Base-by-base conservation (phyloP, 2,888 invertebrate species). In the Rhimphoctona megacephalus region DNA sequence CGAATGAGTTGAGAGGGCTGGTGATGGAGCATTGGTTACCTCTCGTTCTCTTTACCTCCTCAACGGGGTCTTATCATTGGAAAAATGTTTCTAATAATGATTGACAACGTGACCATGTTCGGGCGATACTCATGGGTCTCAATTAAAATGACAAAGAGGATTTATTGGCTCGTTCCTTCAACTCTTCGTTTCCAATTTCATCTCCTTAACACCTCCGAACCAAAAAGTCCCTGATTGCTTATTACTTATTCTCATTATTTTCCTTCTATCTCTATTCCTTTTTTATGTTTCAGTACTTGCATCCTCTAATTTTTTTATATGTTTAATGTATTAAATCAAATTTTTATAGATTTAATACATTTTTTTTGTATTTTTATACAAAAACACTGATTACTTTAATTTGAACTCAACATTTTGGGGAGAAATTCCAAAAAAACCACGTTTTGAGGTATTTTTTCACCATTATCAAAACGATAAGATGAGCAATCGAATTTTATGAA, bases 51-150 rank as follows among this genome's bases (percentile, higher is more conserved):
- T 70, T 69, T 61, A 57, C 22, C 57, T 77, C 46, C 22, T 17
- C 22, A 36, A 30, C 43, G 64, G 88, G 79, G 78, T 78, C 86
- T 90, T 88, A 90, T 91, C 89, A 92, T 92, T 92, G 92, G 91
- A 93, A 92, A 92, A 90, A 88, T 90, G 88, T 90, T 90, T 89
- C 73, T 89, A 90, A 91, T 91, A 91, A 91, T 91, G 89, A 90
- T 91, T 89, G 92, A 91, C 92, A 90, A 90, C 90, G 90, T 87
- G 90, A 86, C 89, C 88, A 90, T 89, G 90, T 88, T 87, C 87
- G 87, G 88, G 80, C 88, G 89, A 90, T 90, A 89, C 89, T 89
- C 89, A 89, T 90, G 89, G 89, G 80, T 87, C 89, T 82, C 89
- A 88, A 90, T 91, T 90, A 91, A 88, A 91, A 88, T 89, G 90